A percentile compares a stretch with the other conserved stretches of the same genome.
Evolutionary conservation across 2,888 invertebrate species (phyloP).

Genomic region (Plagodis dolabraria): DNA sequence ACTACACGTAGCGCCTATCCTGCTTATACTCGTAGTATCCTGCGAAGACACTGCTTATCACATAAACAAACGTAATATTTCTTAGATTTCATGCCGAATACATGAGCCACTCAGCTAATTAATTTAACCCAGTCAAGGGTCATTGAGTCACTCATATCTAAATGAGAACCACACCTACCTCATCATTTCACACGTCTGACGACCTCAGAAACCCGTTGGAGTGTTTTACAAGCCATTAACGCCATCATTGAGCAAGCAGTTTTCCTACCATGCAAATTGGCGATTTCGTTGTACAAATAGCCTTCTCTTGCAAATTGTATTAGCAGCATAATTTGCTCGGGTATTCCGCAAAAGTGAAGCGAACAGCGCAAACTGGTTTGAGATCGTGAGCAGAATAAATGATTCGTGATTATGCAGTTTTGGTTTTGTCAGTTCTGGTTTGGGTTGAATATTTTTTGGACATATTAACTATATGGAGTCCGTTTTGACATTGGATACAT

Average conservation of each 20-base stretch:
- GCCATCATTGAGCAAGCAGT: conserved; percentile 11
- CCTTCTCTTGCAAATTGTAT: conserved; percentile 15
- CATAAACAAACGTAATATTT: too few relatives aligned
- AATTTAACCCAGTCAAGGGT: background rate
- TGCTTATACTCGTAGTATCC: too few relatives aligned
- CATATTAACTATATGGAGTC: too few relatives aligned
- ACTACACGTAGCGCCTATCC: too few relatives aligned
- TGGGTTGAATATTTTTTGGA: background rate
- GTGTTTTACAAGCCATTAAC: conserved; percentile 38
- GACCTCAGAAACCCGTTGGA: conserved; percentile 27
- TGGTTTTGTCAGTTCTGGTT: conserved; percentile 4
- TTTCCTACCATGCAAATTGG: conserved; percentile 14
- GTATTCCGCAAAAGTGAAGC: conserved; percentile 17
- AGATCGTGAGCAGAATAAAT: conserved; percentile 22
- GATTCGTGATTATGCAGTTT: conserved; percentile 17
- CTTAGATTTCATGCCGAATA: too few relatives aligned
- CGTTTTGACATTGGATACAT: too few relatives aligned
- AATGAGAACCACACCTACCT: conserved; percentile 1
- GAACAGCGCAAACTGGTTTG: conserved; percentile 16
- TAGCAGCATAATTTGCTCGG: conserved; percentile 15
- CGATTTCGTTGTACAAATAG: conserved; percentile 11
- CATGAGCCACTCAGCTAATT: background rate
- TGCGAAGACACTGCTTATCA: too few relatives aligned
- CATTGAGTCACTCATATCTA: background rate
- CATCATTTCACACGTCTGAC: conserved; percentile 5